phyloP scores from a whole-genome alignment of 2,888 invertebrate genomes.

The Leptura quadrifasciata region DNA sequence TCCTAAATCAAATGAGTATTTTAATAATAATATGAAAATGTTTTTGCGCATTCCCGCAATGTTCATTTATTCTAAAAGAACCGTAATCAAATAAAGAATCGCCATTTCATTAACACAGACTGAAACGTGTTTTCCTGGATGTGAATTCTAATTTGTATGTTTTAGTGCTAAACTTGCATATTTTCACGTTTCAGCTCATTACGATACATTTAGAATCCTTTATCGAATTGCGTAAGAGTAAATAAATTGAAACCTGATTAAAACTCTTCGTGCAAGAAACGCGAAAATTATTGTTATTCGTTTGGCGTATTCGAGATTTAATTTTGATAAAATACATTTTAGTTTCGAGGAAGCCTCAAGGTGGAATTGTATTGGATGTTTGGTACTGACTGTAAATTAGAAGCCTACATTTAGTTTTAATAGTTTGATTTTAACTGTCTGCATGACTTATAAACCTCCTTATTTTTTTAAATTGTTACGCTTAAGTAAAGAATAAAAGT shows the following conservation, averaged over 20 bases:
- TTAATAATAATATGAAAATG: too few species aligned
- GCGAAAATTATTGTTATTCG: neutral
- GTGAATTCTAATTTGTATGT: constrained; percentile 3
- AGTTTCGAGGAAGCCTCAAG: neutral
- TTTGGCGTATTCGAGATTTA: constrained; percentile 10
- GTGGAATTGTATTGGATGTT: neutral
- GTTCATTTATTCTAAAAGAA: too few species aligned
- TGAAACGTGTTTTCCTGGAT: neutral
- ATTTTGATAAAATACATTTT: constrained; percentile 6
- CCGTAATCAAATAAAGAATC: too few species aligned
- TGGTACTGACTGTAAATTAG: neutral
- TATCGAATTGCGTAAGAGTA: neutral
- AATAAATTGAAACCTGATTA: neutral
- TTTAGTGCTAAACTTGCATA: neutral
- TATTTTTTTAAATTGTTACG: neutral
- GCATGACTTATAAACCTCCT: neutral
- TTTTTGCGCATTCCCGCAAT: too few species aligned
- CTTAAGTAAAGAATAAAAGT: too few species aligned
- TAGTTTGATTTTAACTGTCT: too few species aligned
- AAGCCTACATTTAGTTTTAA: neutral
- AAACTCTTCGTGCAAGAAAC: neutral
- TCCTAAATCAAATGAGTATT: too few species aligned
- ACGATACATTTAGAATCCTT: neutral
- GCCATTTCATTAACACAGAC: neutral
- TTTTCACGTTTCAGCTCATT: constrained; percentile 9